Conservation (phyloP, 2,797 vertebrate species). For the Carapus acus region DNA sequence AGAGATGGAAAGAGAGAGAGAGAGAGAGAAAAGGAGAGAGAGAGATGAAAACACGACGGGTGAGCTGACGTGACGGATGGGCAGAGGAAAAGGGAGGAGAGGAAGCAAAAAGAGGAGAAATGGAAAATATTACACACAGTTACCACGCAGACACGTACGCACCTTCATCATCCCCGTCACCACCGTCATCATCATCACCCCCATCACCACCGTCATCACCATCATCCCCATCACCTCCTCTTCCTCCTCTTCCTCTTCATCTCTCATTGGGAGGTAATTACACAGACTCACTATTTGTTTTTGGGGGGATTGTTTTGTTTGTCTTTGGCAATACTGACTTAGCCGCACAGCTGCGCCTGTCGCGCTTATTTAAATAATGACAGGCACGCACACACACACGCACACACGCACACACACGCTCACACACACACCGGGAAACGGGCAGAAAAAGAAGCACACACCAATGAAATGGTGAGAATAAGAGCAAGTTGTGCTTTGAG, state of each 20-base stretch:
- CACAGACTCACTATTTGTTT: slow-evolving; percentile 10
- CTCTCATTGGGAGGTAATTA: slow-evolving; percentile 12
- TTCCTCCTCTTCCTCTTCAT: too few species aligned
- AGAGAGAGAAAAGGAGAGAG: slow-evolving; percentile 18
- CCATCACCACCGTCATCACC: neutral
- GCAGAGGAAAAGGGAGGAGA: slow-evolving; percentile 15
- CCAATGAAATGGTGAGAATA: slow-evolving; percentile 45
- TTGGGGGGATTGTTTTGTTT: slow-evolving; percentile 24
- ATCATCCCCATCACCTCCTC: neutral
- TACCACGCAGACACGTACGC: slow-evolving; percentile 6
- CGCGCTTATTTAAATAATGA: slow-evolving; percentile 39
- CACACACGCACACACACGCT: slow-evolving; percentile 15
- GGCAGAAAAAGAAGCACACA: slow-evolving; percentile 29
- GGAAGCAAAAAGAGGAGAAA: slow-evolving; percentile 14
- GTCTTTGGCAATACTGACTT: slow-evolving; percentile 20
- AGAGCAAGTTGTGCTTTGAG: slow-evolving; percentile 44
- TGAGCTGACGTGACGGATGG: slow-evolving; percentile 19
- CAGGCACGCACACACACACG: slow-evolving; percentile 10
- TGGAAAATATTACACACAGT: slow-evolving; percentile 15
- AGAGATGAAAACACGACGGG: slow-evolving; percentile 6
- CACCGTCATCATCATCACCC: slow-evolving; percentile 1
- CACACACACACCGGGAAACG: slow-evolving; percentile 7
- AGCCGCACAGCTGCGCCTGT: slow-evolving; percentile 31
- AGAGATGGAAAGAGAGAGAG: slow-evolving; percentile 12
- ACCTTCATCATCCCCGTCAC: too few species aligned